These are phyloP conservation scores for Paraplagusia blochii DNA, from an alignment of 2,113 vertebrate species.

Conservation along the genomic window DNA sequence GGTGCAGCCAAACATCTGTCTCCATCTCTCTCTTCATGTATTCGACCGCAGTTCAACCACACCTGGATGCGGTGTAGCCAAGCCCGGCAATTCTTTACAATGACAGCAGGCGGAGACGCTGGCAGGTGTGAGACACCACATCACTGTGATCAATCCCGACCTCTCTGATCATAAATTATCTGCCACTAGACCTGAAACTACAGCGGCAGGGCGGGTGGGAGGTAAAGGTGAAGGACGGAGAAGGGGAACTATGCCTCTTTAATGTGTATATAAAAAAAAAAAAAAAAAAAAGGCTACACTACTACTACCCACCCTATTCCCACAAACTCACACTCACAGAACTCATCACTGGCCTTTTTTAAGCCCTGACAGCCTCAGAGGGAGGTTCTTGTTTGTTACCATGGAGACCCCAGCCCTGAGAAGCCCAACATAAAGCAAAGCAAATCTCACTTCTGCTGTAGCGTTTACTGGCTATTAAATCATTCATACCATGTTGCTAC, in stretches of 20 bases:
- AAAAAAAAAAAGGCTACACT: conserved; percentile 9
- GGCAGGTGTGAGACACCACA: conserved; percentile 12
- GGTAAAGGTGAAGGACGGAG: conserved; percentile 28
- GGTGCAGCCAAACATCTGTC: conserved; percentile 1
- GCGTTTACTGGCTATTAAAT: conserved; percentile 59
- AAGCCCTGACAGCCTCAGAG: conserved; percentile 46
- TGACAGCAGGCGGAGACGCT: conserved; percentile 13
- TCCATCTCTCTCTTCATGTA: background rate
- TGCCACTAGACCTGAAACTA: conserved; percentile 29
- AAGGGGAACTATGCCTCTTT: conserved; percentile 35
- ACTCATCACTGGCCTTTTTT: conserved; percentile 13
- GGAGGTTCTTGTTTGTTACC: conserved; percentile 66
- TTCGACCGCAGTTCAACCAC: background rate
- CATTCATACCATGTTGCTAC: conserved; percentile 51
- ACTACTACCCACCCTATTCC: conserved; percentile 19
- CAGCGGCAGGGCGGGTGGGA: conserved; percentile 32
- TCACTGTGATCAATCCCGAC: conserved; percentile 24
- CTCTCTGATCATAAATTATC: conserved; percentile 29
- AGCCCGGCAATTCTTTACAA: background rate
- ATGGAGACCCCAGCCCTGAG: conserved; percentile 68
- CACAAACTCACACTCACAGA: background rate
- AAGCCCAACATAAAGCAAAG: conserved; percentile 53
- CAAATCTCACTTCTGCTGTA: conserved; percentile 50
- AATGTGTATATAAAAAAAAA: conserved; percentile 15
- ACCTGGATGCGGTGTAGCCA: background rate